Base-by-base conservation (phyloP, 2,797 vertebrate species). In the Todus mexicanus region DNA sequence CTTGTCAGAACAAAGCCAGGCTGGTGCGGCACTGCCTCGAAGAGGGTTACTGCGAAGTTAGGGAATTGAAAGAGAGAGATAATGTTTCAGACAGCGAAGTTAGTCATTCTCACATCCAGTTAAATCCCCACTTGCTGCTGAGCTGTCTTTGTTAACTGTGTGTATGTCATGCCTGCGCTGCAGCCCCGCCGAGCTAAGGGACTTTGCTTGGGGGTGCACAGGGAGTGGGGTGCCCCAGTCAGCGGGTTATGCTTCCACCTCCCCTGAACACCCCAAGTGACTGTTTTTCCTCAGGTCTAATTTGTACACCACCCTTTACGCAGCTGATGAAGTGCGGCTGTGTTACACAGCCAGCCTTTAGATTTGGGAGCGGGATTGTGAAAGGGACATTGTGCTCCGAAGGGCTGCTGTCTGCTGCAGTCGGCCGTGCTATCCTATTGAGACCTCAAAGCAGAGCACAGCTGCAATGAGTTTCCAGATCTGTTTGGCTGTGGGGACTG, bases 1-100 rank as follows among this genome's bases (percentile, higher is more conserved):
- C 90, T 84, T 94, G 80, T 91, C 84, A 89, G 89, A 91, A 89
- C 89, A 94, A 89, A 92, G 91, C 89, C 80, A 21, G 61, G 73
- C 94, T 76, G 70, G 56, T 22, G 33, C 40, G 22, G 68, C 37
- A 26, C 76, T 81, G 78, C 80, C 79, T 85, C 9, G 11, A 19
- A 84, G 87, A 87, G 64, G 64, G 87, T 84, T 93, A 71, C 18
- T 6, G 63, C 9, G 14, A 69, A 94, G 93, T 92, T 54, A 90
- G 81, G 63, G 89, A 84, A 76, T 79, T 94, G 90, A 91, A 83
- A 73, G 94, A 73, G 69, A n/a, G 73, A 87, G 88, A 84, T 47
- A 86, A 48, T 74, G 80, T 93, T 94, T 96, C 92, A 95, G 81
- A 84, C 53, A 21, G 69, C 35, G 5, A 84, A 94, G 91, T 90